Percentiles rank a stretch among this genome's conserved stretches.
Conservation (phyloP, 2,113 vertebrate genomes). For the Mus pahari region DNA sequence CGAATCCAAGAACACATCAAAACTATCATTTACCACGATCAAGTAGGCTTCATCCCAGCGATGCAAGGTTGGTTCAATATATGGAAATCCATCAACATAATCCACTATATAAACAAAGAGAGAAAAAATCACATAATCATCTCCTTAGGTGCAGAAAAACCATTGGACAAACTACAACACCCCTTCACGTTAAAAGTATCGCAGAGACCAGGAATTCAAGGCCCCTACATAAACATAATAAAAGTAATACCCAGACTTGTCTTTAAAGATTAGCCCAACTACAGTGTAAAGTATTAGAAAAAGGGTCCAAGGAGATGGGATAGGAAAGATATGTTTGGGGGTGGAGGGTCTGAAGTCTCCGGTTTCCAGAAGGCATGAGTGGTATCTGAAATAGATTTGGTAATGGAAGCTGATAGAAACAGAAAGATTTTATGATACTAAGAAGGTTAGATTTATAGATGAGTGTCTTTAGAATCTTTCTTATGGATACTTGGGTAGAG, state of each 20-base stretch:
- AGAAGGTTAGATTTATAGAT: background rate
- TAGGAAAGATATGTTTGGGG: background rate
- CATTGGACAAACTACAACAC: no score
- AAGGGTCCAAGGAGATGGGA: background rate
- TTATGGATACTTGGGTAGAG: background rate
- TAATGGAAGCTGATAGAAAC: background rate
- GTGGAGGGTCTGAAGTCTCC: background rate
- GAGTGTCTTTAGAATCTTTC: background rate
- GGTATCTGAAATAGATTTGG: background rate
- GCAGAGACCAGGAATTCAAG: no score
- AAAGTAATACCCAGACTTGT: background rate
- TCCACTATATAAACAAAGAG: no score
- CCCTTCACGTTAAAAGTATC: no score
- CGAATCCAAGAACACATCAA: no score
- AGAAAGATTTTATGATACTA: background rate
- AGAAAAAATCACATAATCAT: no score
- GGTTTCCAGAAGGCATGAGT: background rate
- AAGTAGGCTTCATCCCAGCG: no score
- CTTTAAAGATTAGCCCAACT: constrained; percentile 1
- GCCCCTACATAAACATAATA: no score
- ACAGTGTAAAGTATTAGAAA: background rate
- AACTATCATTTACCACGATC: no score
- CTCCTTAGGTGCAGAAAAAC: no score
- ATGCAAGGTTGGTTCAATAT: no score
- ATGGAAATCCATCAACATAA: no score